Percentiles rank a stretch among this genome's conserved stretches.
phyloP scores from a whole-genome alignment of 2,113 vertebrate genomes.

The Eidolon helvum region DNA sequence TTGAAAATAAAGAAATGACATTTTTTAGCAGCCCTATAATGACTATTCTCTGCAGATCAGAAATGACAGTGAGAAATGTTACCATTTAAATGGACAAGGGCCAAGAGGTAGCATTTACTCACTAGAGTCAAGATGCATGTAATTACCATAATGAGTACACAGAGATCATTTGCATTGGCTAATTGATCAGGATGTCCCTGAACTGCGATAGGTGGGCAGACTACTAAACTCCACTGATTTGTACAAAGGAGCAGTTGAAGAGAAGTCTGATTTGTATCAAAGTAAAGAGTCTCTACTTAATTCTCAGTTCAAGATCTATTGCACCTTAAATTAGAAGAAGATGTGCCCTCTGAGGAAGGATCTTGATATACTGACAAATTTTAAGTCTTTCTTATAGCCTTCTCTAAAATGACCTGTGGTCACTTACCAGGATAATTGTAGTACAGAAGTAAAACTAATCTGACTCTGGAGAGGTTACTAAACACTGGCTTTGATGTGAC shows the following conservation, averaged over 20 bases:
- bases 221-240: background rate
- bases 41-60: background rate
- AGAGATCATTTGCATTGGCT: background rate
- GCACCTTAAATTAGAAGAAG: background rate
- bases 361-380: background rate
- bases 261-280: background rate
- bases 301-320: background rate
- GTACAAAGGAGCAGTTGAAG: background rate
- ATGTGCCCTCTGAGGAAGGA: background rate
- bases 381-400: background rate
- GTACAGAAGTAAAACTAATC: background rate
- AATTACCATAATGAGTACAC: background rate
- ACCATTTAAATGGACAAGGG: background rate
- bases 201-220: background rate
- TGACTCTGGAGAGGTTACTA: background rate
- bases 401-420: background rate
- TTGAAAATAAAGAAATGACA: background rate
- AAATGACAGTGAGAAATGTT: constrained; percentile 6
- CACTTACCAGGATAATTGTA: background rate
- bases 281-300: background rate
- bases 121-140: background rate
- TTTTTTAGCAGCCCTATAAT: background rate
- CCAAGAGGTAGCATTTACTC: background rate
- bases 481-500: background rate
- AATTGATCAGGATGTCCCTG: background rate